These are phyloP conservation scores for Bradysia coprophila DNA, from an alignment of 1,140 invertebrate species.

Conservation along the genomic window DNA sequence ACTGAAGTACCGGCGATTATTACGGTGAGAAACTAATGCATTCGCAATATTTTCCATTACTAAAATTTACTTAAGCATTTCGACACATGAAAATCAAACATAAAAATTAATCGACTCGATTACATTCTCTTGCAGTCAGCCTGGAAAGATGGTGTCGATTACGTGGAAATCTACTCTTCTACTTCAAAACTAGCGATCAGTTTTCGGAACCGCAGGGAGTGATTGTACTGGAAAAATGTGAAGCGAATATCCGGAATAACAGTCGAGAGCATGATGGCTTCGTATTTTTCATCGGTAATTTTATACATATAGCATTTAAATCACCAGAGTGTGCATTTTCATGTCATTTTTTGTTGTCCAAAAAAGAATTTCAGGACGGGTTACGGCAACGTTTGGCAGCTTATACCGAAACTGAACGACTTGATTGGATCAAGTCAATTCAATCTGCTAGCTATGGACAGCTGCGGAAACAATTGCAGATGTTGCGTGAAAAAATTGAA, in stretches of 20 bases:
- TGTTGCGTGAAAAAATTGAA: conserved; percentile 39
- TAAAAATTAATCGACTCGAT: no score
- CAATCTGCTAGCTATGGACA: conserved; percentile 70
- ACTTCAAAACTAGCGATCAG: conserved; percentile 77
- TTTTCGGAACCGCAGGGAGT: conserved; percentile 76
- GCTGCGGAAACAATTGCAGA: conserved; percentile 55
- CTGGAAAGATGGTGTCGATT: conserved; percentile 78
- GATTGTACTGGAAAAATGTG: conserved; percentile 72
- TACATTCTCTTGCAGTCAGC: conserved; percentile 59
- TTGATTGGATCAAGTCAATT: conserved; percentile 72
- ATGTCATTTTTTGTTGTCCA: not conserved
- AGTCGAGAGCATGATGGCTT: conserved; percentile 34
- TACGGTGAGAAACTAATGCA: no score
- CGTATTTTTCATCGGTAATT: conserved; percentile 48
- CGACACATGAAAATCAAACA: no score
- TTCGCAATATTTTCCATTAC: no score
- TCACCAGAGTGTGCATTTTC: not conserved
- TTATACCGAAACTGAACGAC: conserved; percentile 58
- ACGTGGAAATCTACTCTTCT: conserved; percentile 84
- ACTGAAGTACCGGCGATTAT: no score
- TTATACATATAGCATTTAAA: not conserved
- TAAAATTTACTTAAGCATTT: no score
- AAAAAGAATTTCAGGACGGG: conserved; percentile 63
- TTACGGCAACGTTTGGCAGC: conserved; percentile 61
- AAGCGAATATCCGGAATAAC: conserved; percentile 27